A percentile compares a stretch with the other conserved stretches of the same genome.
These are phyloP conservation scores for Yponomeuta malinellus DNA, from an alignment of 2,888 invertebrate species.

Conservation along the genomic window DNA sequence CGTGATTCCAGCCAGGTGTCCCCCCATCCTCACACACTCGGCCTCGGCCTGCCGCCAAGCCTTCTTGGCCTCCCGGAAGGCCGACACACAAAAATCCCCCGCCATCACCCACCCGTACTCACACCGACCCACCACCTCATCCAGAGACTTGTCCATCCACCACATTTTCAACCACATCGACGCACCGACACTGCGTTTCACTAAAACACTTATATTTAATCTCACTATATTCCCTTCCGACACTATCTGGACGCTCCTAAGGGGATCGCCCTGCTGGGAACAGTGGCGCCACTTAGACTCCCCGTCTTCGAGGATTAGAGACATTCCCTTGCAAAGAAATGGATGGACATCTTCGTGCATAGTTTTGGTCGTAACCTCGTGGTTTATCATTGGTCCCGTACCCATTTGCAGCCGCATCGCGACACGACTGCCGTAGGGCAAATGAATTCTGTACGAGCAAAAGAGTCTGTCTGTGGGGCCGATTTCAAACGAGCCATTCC, in stretches of 20 bases:
- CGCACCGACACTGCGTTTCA: conserved; percentile 48
- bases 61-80: conserved; percentile 72
- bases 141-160: conserved; percentile 79
- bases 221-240: conserved; percentile 75
- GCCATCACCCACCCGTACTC: conserved; percentile 83
- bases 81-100: conserved; percentile 80
- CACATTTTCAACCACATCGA: conserved; percentile 76
- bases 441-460: conserved; percentile 81
- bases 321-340: conserved; percentile 71
- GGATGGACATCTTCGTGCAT: conserved; percentile 53
- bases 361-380: conserved; percentile 50
- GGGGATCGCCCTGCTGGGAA: conserved; percentile 73
- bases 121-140: conserved; percentile 79
- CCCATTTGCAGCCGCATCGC: conserved; percentile 78
- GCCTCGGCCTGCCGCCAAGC: conserved; percentile 82
- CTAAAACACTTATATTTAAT: conserved; percentile 59
- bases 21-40: conserved; percentile 78
- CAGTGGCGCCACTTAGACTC: conserved; percentile 77
- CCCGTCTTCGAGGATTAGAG: conserved; percentile 75
- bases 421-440: conserved; percentile 82
- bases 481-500: conserved; percentile 80
- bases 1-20: conserved; percentile 81
- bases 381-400: conserved; percentile 52
- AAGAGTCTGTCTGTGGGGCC: conserved; percentile 75
- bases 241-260: conserved; percentile 75